phyloP scores from a whole-genome alignment of 2,797 vertebrate species.

The Luscinia luscinia region DNA sequence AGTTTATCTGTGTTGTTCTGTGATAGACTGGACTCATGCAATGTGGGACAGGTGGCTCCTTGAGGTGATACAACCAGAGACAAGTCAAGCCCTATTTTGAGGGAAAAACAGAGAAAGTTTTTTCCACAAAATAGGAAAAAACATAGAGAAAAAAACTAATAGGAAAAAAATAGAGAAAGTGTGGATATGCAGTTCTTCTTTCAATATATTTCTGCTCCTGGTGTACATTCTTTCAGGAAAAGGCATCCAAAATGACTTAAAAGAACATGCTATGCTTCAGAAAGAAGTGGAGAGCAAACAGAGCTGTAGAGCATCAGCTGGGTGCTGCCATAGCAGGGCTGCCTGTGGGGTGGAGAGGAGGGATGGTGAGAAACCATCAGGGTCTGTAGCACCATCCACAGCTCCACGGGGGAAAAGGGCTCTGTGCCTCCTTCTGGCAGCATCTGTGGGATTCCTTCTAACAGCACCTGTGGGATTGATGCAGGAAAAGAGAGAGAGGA shows the following conservation, averaged over 20 bases:
- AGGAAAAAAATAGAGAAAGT: neutral
- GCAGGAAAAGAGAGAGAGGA: neutral
- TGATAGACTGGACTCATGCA: neutral
- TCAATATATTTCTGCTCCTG: neutral
- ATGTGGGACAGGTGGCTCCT: neutral
- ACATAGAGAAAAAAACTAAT: no score
- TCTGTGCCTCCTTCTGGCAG: neutral
- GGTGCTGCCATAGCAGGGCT: slow-evolving; percentile 17
- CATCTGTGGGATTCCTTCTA: neutral
- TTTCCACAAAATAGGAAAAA: no score
- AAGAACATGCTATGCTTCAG: neutral
- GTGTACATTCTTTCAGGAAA: neutral
- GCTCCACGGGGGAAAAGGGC: neutral
- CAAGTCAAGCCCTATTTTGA: neutral
- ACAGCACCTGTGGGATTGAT: neutral
- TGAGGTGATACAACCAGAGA: neutral
- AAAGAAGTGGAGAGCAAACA: neutral
- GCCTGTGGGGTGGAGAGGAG: neutral
- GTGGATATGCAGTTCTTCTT: neutral
- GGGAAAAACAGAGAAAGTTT: neutral
- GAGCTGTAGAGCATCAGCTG: neutral
- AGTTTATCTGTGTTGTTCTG: neutral
- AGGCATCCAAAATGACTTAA: neutral
- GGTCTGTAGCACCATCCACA: neutral
- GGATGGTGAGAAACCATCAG: neutral